Evolutionary conservation across 2,113 vertebrate species (phyloP), one percentile per base, ranked within the genome.

Genomic region (Megatriorchis doriae): DNA sequence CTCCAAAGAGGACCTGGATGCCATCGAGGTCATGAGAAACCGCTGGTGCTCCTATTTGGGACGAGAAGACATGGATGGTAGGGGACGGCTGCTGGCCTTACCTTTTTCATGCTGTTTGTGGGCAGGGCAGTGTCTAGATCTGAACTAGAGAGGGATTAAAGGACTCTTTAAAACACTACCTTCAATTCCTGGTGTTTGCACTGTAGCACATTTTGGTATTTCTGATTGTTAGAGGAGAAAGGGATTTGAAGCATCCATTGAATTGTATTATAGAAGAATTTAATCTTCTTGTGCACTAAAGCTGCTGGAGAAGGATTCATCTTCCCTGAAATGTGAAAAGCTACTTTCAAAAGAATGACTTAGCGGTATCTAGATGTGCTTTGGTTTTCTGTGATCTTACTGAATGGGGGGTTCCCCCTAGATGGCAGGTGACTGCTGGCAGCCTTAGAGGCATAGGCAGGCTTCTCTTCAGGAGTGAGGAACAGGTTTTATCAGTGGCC

Each of bases 1-100:
- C 97, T 98, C 98, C 93, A 98, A 97, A 90, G 99, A 99, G 52
- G 99, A 99, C 97, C 94, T 99, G 84, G 98, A 99, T 19, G 98
- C 99, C 59, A 98, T 99, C 16, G 99, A 99, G 96, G 83, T 96
- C 94, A 99, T 99, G 98, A 98, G 99, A 63, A 99, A 97, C 96
- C 98, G 97, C 63, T 99, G 99, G 99, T 99, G 99, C 97, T 99
- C 99, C 96, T 99, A 99, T 62, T 86, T 99, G 68, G 99, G 98
- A 15, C 94, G 90, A 12, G 98, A 98, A n/a, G 99, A 99, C 81
- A 99, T 99, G 97, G 98, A 99, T 1, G 99, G 99, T 99, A 90
- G 94, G 98, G 45, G 62, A 0, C 2, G 2, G 29, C 34, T 23
- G 7, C 45, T 20, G 17, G 34, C 20, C 45, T 68, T 7, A 5